These are phyloP conservation scores for Daubentonia madagascariensis DNA, from an alignment of 2,113 vertebrate genomes.

Conservation along the genomic window DNA sequence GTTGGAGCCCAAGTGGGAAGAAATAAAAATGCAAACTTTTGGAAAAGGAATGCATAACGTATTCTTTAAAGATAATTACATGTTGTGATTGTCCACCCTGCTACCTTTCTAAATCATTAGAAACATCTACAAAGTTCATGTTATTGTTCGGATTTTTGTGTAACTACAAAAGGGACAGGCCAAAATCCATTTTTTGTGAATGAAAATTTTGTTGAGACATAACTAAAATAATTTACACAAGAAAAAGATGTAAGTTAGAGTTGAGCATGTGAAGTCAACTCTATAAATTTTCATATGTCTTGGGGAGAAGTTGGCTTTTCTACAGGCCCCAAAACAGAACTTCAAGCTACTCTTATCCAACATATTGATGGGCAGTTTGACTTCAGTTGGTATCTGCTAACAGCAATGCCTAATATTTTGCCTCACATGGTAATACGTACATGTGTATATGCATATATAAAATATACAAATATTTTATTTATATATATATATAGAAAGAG, in stretches of 20 bases:
- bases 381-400: background rate
- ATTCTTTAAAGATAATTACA: background rate
- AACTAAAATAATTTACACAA: background rate
- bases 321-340: background rate
- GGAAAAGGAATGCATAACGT: background rate
- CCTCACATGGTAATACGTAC: background rate
- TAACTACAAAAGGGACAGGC: background rate
- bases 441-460: background rate
- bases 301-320: background rate
- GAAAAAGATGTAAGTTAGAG: background rate
- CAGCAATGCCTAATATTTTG: background rate
- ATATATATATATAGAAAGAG: background rate
- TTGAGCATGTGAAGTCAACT: background rate
- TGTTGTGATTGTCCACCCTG: background rate
- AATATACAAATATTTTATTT: background rate
- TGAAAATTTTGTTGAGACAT: background rate
- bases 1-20: background rate
- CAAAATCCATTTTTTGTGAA: background rate
- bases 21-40: background rate
- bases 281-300: background rate
- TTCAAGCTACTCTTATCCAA: background rate
- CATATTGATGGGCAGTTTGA: background rate
- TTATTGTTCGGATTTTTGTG: background rate
- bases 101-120: background rate
- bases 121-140: background rate